These are phyloP conservation scores for Coranthus polyacanthus DNA, from an alignment of 2,797 vertebrate genomes.

Conservation along the genomic window DNA sequence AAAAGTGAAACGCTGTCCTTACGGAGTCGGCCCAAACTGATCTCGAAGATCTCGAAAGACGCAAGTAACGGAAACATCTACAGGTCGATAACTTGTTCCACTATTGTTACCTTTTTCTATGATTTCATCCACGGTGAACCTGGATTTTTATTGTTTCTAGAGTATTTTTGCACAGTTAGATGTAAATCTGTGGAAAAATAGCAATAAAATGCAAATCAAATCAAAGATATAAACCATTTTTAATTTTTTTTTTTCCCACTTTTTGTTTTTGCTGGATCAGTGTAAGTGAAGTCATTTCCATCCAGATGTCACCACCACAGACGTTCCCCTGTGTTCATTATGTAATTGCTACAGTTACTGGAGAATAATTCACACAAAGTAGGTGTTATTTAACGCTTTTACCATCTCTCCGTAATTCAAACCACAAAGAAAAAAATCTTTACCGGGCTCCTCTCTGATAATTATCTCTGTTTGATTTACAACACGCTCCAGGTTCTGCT, in stretches of 20 bases:
- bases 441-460: not conserved
- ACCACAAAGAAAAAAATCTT: not conserved
- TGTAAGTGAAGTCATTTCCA: constrained; percentile 27
- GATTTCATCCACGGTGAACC: no score
- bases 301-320: constrained; percentile 8
- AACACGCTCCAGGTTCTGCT: constrained; percentile 21
- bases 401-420: not conserved
- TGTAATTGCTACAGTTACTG: constrained; percentile 15
- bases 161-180: not conserved
- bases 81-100: no score
- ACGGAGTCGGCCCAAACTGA: no score
- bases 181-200: not conserved
- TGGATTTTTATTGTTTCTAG: not conserved
- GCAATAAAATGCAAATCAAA: not conserved
- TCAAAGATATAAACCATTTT: not conserved
- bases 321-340: not conserved
- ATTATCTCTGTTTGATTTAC: constrained; percentile 11
- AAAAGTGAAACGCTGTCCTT: no score
- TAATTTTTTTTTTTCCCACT: no score
- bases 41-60: no score
- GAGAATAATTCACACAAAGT: not conserved
- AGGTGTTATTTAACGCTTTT: not conserved
- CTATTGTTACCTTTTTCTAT: no score
- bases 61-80: no score
- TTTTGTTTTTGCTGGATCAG: not conserved